These are phyloP conservation scores for Nemopilema nomurai DNA, from an alignment of 30 jellyfish, hydroid and myxozoan genomes.

Conservation along the genomic window DNA sequence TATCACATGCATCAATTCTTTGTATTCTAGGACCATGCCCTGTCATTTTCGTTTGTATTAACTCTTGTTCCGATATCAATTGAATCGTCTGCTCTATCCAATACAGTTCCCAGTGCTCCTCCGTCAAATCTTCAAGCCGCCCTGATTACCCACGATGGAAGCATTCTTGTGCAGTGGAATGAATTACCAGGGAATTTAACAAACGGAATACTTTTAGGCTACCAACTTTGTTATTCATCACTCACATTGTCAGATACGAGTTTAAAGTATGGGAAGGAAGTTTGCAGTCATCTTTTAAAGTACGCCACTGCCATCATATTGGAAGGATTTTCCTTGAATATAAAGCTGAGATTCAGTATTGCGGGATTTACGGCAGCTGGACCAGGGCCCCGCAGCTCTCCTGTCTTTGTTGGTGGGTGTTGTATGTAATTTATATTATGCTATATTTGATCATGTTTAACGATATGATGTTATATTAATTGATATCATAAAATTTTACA, in stretches of 20 bases:
- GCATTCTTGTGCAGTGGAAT: slow-evolving; percentile 30
- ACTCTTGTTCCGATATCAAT: background rate
- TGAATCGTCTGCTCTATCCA: background rate
- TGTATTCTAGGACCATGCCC: too few species aligned
- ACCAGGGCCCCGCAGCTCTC: slow-evolving; percentile 58
- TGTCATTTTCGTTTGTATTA: too few species aligned
- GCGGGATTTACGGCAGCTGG: slow-evolving; percentile 60
- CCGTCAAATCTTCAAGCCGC: slow-evolving; percentile 12
- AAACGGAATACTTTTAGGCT: slow-evolving; percentile 39
- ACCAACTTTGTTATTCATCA: slow-evolving; percentile 21
- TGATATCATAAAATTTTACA: too few species aligned
- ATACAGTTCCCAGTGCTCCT: slow-evolving; percentile 29
- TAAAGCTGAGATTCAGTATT: slow-evolving; percentile 29
- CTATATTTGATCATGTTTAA: too few species aligned
- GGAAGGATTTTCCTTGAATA: slow-evolving; percentile 18
- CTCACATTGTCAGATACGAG: background rate
- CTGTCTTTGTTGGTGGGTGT: slow-evolving; percentile 49
- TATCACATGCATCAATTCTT: too few species aligned
- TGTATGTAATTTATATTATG: too few species aligned
- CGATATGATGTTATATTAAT: too few species aligned
- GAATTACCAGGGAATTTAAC: background rate
- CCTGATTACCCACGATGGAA: slow-evolving; percentile 7
- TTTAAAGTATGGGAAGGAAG: background rate
- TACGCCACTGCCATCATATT: slow-evolving; percentile 3
- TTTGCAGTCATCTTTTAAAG: background rate